These are phyloP conservation scores for Torymus auratus DNA, from an alignment of 2,888 invertebrate genomes.

Conservation along the genomic window DNA sequence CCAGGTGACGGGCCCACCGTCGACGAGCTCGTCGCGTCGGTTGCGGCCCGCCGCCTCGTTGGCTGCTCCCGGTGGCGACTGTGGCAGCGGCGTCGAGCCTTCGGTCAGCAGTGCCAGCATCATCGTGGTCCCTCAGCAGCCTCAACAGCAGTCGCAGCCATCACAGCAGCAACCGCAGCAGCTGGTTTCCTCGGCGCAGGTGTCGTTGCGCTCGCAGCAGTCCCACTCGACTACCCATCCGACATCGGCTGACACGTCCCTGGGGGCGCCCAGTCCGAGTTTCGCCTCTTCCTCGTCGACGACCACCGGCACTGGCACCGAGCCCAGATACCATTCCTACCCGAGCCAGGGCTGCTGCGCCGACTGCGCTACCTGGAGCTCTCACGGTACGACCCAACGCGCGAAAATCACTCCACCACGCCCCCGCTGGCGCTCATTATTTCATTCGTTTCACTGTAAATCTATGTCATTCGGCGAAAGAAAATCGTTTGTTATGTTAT, in stretches of 20 bases:
- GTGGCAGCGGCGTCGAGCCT: constrained; percentile 62
- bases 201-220: constrained; percentile 47
- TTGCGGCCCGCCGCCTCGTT: constrained; percentile 61
- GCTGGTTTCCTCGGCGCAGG: constrained; percentile 38
- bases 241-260: constrained; percentile 61
- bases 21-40: constrained; percentile 64
- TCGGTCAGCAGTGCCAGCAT: constrained; percentile 56
- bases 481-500: too few relatives aligned
- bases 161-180: constrained; percentile 6
- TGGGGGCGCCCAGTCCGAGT: constrained; percentile 54
- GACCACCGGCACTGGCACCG: constrained; percentile 65
- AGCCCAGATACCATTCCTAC: constrained; percentile 71
- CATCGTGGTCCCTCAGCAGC: constrained; percentile 59
- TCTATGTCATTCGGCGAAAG: too few relatives aligned
- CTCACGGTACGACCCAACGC: constrained; percentile 71
- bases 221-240: constrained; percentile 44
- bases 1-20: constrained; percentile 78
- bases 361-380: constrained; percentile 74
- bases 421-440: neutral
- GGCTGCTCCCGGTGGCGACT: constrained; percentile 32
- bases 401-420: neutral
- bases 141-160: constrained; percentile 61
- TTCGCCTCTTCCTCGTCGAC: constrained; percentile 69
- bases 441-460: too few relatives aligned
- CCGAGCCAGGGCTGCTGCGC: constrained; percentile 73